Evolutionary conservation across 2,797 vertebrate species (phyloP), one percentile per base, ranked within the genome.

Genomic region (Sphenodon punctatus): DNA sequence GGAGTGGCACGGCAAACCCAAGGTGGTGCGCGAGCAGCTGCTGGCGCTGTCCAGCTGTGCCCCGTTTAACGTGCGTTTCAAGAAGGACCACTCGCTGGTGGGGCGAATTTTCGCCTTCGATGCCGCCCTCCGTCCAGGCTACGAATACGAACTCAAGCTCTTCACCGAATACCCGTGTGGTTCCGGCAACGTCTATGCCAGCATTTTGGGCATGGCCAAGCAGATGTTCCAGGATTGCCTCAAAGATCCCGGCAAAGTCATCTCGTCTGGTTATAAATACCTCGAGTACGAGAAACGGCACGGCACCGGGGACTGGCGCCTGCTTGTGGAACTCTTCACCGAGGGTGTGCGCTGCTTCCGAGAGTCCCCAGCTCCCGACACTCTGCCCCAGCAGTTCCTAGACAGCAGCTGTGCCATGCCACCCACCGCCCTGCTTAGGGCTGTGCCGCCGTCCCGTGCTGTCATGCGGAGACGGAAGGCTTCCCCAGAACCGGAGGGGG

Each of bases 281-380:
- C 96, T 98, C 71, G 97, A 98, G n/a, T 98, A 97, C 1, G 97
- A 98, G 92, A 97, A 97, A 32, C 93, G 96, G 16, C 97, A 96
- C 1, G 97, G 97, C 38, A 93, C 96, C 0, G 97, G 97, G 1
- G 97, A 98, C 84, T 98, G 98, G 98, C 96, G 97, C 2, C 96
- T 97, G 39, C 91, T 98, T 20, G 96, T 96, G 0, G 97, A 98
- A 93, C 94, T 98, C 32, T 90, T 98, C 42, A 97, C 97, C 1
- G 97, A 98, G 0, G 93, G 95, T 0, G 97, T 98, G 41, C 95
- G 97, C 2, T 95, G 95, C 38, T 98, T 98, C 76, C 97, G 97
- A 7, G 97, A 95, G 15, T 77, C 93, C 0, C 95, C 94, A 0
- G 77, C 95, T 0, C 95, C 94, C 0, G 98, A 98, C 39, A 95